phyloP scores from a whole-genome alignment of 2,888 invertebrate species.

The Portevinia maculata region DNA sequence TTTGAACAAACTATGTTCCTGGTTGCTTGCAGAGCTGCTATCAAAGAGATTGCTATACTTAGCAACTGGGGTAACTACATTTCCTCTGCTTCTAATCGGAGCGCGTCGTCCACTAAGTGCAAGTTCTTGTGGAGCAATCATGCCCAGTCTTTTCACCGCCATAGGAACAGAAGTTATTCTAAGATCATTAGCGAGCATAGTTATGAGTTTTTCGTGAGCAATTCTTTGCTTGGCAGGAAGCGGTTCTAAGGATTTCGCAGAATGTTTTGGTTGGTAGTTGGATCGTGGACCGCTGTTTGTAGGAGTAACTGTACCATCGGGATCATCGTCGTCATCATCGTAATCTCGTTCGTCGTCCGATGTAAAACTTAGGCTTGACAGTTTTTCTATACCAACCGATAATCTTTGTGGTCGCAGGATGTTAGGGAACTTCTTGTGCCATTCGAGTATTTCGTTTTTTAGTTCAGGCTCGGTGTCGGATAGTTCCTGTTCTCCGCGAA shows the following conservation, averaged over 20 bases:
- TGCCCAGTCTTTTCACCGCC: constrained; percentile 76
- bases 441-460: constrained; percentile 80
- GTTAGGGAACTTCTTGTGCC: constrained; percentile 81
- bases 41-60: constrained; percentile 40
- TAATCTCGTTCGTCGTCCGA: constrained; percentile 78
- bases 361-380: constrained; percentile 79
- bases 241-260: constrained; percentile 67
- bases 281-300: constrained; percentile 56
- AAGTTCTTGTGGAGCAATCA: constrained; percentile 45
- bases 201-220: constrained; percentile 67
- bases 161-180: constrained; percentile 77
- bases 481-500: constrained; percentile 79
- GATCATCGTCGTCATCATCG: constrained; percentile 75
- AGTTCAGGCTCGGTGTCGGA: constrained; percentile 78
- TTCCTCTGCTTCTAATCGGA: constrained; percentile 43
- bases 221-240: constrained; percentile 55
- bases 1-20: constrained; percentile 47
- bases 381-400: constrained; percentile 75
- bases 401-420: constrained; percentile 70
- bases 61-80: constrained; percentile 32
- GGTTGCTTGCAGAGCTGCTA: constrained; percentile 40
- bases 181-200: constrained; percentile 77
- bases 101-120: constrained; percentile 45
- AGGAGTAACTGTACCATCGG: constrained; percentile 53
- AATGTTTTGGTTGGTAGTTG: constrained; percentile 53